These are phyloP conservation scores for Orthonychiurus folsomi DNA, from an alignment of 2,888 invertebrate species.

Conservation along the genomic window DNA sequence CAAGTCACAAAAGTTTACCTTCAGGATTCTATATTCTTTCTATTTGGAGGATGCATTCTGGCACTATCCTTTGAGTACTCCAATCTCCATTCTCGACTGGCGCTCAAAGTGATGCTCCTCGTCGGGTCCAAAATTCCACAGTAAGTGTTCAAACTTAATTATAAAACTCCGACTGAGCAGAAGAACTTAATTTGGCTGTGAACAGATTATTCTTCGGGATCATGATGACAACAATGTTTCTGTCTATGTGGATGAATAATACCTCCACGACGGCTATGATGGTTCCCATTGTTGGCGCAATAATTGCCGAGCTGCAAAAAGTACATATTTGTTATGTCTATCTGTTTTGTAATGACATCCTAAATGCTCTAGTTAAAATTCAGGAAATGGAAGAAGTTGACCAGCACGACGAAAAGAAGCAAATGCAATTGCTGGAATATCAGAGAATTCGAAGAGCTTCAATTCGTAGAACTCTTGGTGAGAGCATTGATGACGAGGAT, in stretches of 20 bases:
- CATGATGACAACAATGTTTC: constrained; percentile 76
- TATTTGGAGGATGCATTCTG: constrained; percentile 47
- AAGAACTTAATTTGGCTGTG: too few species aligned
- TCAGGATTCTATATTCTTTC: constrained; percentile 35
- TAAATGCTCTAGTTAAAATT: too few species aligned
- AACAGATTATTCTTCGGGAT: constrained; percentile 76
- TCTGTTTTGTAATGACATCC: too few species aligned
- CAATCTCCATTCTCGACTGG: constrained; percentile 49
- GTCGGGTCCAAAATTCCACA: constrained; percentile 36
- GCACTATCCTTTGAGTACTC: constrained; percentile 49
- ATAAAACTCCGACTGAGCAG: neutral
- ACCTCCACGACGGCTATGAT: constrained; percentile 44
- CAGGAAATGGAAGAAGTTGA: neutral
- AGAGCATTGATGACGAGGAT: too few species aligned
- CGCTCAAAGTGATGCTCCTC: constrained; percentile 45
- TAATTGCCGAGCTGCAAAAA: constrained; percentile 29
- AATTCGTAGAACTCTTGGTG: too few species aligned
- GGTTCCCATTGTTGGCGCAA: constrained; percentile 35
- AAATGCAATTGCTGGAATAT: too few species aligned
- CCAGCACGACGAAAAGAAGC: too few species aligned
- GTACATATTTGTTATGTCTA: too few species aligned
- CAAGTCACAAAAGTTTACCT: constrained; percentile 32
- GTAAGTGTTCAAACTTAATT: constrained; percentile 24
- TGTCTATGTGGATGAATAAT: constrained; percentile 95
- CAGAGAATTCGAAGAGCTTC: too few species aligned